A percentile compares a stretch with the other conserved stretches of the same genome.
These are phyloP conservation scores for Thalassophryne amazonica DNA, from an alignment of 2,797 vertebrate species.

Conservation along the genomic window DNA sequence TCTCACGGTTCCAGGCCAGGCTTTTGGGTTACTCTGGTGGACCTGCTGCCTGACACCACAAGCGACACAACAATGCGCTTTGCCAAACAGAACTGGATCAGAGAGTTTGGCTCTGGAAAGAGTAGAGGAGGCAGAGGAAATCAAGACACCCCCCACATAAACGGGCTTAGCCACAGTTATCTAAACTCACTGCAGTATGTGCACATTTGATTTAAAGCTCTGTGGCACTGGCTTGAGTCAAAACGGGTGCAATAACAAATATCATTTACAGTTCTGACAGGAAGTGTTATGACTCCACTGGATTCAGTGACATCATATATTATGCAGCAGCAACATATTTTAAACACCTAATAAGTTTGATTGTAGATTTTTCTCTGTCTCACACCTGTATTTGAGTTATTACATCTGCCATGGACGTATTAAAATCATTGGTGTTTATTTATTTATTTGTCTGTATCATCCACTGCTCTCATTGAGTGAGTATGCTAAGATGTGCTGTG, in stretches of 20 bases:
- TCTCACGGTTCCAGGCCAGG: slow-evolving; percentile 69
- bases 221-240: slow-evolving; percentile 9
- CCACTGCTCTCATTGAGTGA: no score
- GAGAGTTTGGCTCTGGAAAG: slow-evolving; percentile 24
- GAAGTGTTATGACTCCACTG: slow-evolving; percentile 8
- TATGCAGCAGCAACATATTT: slow-evolving; percentile 22
- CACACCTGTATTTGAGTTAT: neutral
- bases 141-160: slow-evolving; percentile 45
- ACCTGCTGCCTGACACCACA: slow-evolving; percentile 48
- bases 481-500: no score
- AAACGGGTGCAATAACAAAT: slow-evolving; percentile 18
- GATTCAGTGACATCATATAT: slow-evolving; percentile 13
- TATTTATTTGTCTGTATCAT: no score
- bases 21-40: slow-evolving; percentile 60
- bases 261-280: slow-evolving; percentile 17
- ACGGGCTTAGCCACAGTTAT: slow-evolving; percentile 24
- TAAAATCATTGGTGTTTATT: no score
- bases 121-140: slow-evolving; percentile 30
- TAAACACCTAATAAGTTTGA: slow-evolving; percentile 37
- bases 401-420: no score
- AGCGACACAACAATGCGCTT: slow-evolving; percentile 50
- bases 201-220: slow-evolving; percentile 27
- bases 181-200: slow-evolving; percentile 13
- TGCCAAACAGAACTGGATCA: slow-evolving; percentile 31
- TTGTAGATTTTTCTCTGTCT: slow-evolving; percentile 15